phyloP scores from a whole-genome alignment of 2,797 vertebrate genomes.

The Eulemur albifrons region DNA sequence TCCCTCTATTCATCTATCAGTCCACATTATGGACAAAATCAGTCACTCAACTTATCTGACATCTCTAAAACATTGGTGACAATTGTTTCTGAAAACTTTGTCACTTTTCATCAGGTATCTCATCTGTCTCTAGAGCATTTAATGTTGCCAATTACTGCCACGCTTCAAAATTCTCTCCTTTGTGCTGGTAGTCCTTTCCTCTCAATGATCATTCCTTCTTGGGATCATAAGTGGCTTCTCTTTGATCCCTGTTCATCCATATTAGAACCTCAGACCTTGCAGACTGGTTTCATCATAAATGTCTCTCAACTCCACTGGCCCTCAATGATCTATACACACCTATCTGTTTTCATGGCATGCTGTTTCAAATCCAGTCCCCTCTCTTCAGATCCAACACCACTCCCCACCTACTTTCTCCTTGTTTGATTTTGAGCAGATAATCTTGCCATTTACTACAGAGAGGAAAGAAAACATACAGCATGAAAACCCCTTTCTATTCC shows the following conservation, averaged over 20 bases:
- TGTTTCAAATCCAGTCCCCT: neutral
- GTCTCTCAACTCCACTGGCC: neutral
- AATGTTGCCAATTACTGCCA: neutral
- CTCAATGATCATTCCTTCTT: neutral
- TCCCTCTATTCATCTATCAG: neutral
- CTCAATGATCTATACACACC: neutral
- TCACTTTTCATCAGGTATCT: neutral
- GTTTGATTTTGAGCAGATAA: neutral
- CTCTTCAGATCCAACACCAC: neutral
- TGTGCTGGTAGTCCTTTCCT: neutral
- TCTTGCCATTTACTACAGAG: neutral
- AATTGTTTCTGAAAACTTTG: neutral
- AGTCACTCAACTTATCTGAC: neutral
- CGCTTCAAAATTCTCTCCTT: neutral
- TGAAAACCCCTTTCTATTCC: neutral
- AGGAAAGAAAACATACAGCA: neutral
- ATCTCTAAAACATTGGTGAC: neutral
- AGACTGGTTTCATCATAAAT: neutral
- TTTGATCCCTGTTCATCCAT: neutral
- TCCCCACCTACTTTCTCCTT: neutral
- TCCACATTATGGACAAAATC: neutral
- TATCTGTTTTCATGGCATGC: neutral
- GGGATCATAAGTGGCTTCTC: neutral
- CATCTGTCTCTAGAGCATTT: neutral
- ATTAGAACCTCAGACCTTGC: neutral